Evolutionary conservation across 2,113 vertebrate genomes (phyloP).

Genomic region (Thunnus maccoyii): DNA sequence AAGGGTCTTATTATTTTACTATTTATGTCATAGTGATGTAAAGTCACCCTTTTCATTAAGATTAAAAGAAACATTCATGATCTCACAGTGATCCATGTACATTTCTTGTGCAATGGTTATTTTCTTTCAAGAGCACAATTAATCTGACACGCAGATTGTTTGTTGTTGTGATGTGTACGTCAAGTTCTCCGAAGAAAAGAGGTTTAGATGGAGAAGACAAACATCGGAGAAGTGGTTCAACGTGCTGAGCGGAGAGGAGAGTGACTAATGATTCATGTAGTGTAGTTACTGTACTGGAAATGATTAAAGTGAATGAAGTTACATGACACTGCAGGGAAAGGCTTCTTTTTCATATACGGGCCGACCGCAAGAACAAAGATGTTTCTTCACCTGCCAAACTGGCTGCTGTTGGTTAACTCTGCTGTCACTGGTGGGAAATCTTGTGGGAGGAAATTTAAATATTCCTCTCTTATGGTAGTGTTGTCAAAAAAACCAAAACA

Average conservation of each 20-base stretch:
- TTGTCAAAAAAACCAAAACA: too few species aligned
- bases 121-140: not conserved
- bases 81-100: not conserved
- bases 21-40: conserved; percentile 13
- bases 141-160: not conserved
- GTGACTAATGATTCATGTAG: conserved; percentile 5
- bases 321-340: not conserved
- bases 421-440: not conserved
- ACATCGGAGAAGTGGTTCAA: conserved; percentile 22
- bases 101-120: not conserved
- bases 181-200: not conserved
- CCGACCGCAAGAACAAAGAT: not conserved
- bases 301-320: conserved; percentile 2
- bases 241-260: not conserved
- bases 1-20: not conserved
- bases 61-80: not conserved
- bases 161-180: not conserved
- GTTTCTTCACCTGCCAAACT: conserved; percentile 9
- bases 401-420: not conserved
- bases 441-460: not conserved
- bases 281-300: conserved; percentile 22
- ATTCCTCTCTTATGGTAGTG: too few species aligned
- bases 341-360: not conserved
- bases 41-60: not conserved
- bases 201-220: not conserved